Conservation (phyloP, 2,113 vertebrate genomes). For the Australoheros scitulus region DNA sequence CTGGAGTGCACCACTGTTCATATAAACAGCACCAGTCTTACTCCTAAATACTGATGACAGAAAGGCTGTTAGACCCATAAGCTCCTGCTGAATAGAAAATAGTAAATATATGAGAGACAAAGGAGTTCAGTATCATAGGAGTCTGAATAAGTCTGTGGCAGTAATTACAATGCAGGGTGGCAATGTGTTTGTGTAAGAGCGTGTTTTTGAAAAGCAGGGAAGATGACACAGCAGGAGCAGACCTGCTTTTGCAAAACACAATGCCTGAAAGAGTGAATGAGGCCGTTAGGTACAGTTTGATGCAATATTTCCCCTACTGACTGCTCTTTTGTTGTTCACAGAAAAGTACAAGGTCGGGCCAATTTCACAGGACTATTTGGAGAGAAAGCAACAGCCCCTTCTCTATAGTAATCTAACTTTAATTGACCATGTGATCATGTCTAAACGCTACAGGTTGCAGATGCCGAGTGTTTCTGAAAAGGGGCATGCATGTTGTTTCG, state of each 20-base stretch:
- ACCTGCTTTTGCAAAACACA: background rate
- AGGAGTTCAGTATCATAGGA: background rate
- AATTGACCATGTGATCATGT: conserved; percentile 6
- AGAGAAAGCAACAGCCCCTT: background rate
- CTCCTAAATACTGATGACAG: background rate
- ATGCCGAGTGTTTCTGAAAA: conserved; percentile 15
- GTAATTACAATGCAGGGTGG: conserved; percentile 25
- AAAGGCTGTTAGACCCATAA: conserved; percentile 5
- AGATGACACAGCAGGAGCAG: background rate
- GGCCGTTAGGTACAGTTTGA: background rate
- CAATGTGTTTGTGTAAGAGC: background rate
- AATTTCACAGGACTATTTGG: background rate
- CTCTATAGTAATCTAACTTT: background rate
- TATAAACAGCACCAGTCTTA: background rate
- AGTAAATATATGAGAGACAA: conserved; percentile 1
- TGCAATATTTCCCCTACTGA: background rate
- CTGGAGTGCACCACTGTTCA: background rate
- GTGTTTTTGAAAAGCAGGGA: background rate
- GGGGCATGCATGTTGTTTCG: background rate
- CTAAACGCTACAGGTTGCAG: background rate
- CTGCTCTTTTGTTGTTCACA: background rate
- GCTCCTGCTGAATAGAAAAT: conserved; percentile 9
- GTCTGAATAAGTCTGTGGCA: conserved; percentile 25
- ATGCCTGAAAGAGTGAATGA: background rate
- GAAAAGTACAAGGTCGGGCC: background rate